These are phyloP conservation scores for Mesorhabditis belari DNA, from an alignment of 2,888 invertebrate species.

Conservation along the genomic window DNA sequence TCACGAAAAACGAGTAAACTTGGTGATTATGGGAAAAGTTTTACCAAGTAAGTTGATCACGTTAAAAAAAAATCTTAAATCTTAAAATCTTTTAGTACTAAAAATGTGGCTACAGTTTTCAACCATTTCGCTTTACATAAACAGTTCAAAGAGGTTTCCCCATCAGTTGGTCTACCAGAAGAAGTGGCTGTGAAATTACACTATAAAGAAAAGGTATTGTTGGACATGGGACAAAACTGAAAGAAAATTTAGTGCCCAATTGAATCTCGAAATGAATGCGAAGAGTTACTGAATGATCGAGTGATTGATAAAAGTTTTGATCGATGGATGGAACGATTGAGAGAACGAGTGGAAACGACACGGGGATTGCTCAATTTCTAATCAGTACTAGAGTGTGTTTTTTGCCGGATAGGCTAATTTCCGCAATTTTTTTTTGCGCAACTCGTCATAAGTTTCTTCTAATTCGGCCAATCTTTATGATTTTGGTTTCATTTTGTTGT, in stretches of 20 bases:
- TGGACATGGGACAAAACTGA: slow-evolving; percentile 15
- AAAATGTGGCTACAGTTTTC: slow-evolving; percentile 67
- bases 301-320: slow-evolving; percentile 36
- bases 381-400: too few species aligned
- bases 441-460: too few species aligned
- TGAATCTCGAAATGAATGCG: slow-evolving; percentile 41
- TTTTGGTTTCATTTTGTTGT: too few species aligned
- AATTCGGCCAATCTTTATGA: too few species aligned
- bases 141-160: slow-evolving; percentile 54
- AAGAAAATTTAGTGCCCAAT: slow-evolving; percentile 58
- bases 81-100: slow-evolving; percentile 37
- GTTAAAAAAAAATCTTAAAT: slow-evolving; percentile 2
- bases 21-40: slow-evolving; percentile 69
- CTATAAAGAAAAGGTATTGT: slow-evolving; percentile 62
- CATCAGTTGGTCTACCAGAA: slow-evolving; percentile 63
- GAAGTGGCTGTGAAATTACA: slow-evolving; percentile 81
- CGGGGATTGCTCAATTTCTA: not conserved
- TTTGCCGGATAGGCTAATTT: too few species aligned
- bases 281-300: slow-evolving; percentile 20
- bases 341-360: slow-evolving; percentile 5
- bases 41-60: slow-evolving; percentile 57
- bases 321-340: slow-evolving; percentile 14
- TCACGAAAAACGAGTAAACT: slow-evolving; percentile 63
- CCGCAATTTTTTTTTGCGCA: too few species aligned
- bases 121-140: slow-evolving; percentile 69